A percentile compares a stretch with the other conserved stretches of the same genome.
Evolutionary conservation across 2,797 vertebrate genomes (phyloP).

Genomic region (Pangasius macronema): DNA sequence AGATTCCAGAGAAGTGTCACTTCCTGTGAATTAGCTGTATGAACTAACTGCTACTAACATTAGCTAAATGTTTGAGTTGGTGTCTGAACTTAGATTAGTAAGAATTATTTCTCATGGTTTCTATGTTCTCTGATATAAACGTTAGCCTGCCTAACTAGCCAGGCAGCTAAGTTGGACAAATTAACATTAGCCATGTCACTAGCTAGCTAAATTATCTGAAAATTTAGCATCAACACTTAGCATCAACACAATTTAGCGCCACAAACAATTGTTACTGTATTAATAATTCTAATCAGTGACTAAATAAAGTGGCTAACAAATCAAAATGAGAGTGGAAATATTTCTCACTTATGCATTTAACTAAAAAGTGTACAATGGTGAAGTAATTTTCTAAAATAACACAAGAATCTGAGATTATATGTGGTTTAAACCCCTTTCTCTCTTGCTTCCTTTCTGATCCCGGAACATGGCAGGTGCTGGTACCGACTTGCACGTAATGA

Average conservation of each 20-base stretch:
- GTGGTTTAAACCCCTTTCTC: neutral
- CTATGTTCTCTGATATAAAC: neutral
- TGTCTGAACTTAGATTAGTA: neutral
- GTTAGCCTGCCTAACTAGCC: neutral
- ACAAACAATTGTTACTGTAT: neutral
- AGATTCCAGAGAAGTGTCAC: neutral
- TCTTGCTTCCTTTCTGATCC: neutral
- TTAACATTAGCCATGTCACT: neutral
- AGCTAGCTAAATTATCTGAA: neutral
- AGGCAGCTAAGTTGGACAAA: neutral
- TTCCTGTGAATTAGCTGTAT: neutral
- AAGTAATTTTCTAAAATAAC: neutral
- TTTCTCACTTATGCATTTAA: neutral
- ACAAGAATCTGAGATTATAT: neutral
- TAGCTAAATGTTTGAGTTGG: neutral
- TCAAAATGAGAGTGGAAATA: neutral
- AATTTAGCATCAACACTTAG: neutral
- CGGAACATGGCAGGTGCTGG: slow-evolving; percentile 44
- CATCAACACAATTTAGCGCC: no score
- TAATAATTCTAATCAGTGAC: neutral
- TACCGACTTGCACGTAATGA: slow-evolving; percentile 16
- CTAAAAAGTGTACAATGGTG: neutral
- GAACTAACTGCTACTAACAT: neutral
- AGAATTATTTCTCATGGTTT: neutral
- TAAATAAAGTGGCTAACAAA: neutral